These are phyloP conservation scores for Tinea trinotella DNA, from an alignment of 2,888 invertebrate species.

Conservation along the genomic window DNA sequence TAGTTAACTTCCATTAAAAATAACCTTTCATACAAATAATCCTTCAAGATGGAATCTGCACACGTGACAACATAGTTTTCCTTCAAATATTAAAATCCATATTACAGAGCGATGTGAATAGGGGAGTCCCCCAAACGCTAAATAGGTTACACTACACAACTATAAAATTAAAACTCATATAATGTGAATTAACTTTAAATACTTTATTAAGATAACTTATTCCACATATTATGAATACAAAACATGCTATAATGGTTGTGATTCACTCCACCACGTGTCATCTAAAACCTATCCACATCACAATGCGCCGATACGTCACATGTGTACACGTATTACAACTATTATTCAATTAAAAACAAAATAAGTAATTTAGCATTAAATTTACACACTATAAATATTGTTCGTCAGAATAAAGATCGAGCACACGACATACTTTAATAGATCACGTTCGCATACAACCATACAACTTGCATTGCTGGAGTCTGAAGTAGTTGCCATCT, in stretches of 20 bases:
- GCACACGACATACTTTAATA: constrained; percentile 33
- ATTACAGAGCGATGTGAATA: constrained; percentile 52
- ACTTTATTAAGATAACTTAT: constrained; percentile 73
- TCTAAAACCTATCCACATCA: constrained; percentile 70
- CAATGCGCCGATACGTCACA: constrained; percentile 57
- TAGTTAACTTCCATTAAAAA: constrained; percentile 68
- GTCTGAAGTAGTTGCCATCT: too few relatives aligned
- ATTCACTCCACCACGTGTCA: constrained; percentile 67
- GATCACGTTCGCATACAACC: not conserved
- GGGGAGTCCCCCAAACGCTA: constrained; percentile 30
- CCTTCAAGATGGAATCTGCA: constrained; percentile 49
- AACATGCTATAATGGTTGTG: constrained; percentile 69
- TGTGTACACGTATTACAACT: constrained; percentile 46
- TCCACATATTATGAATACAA: constrained; percentile 71
- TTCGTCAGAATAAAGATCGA: constrained; percentile 62
- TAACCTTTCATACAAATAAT: constrained; percentile 66
- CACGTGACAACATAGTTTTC: constrained; percentile 28
- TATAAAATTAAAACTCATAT: constrained; percentile 56
- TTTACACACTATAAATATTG: constrained; percentile 64
- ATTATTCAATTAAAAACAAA: constrained; percentile 54
- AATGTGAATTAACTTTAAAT: constrained; percentile 68
- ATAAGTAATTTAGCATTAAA: constrained; percentile 56
- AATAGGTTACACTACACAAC: constrained; percentile 33
- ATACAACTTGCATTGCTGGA: too few relatives aligned
- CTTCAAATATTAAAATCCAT: not conserved